phyloP scores from a whole-genome alignment of 2,113 vertebrate species.

The Platysteira castanea region DNA sequence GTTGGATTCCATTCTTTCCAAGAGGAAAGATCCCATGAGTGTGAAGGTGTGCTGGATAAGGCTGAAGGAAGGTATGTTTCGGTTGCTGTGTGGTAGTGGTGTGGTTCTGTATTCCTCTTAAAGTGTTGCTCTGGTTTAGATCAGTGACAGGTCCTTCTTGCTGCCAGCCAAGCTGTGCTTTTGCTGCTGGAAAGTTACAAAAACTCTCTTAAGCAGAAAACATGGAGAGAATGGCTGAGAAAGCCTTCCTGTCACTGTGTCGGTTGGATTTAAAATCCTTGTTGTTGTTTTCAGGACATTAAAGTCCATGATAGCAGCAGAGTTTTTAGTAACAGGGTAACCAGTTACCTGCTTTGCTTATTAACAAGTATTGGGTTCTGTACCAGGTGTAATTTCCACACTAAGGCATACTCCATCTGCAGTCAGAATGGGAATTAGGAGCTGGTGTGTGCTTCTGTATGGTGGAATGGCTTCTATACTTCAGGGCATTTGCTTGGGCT shows the following conservation, averaged over 20 bases:
- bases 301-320: neutral
- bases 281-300: neutral
- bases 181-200: neutral
- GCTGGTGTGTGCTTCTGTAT: neutral
- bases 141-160: neutral
- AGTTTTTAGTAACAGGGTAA: neutral
- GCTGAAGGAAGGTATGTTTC: neutral
- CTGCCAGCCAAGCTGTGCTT: neutral
- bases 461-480: neutral
- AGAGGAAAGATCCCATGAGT: neutral
- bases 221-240: neutral
- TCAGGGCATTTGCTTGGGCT: fast-evolving
- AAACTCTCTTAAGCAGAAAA: neutral
- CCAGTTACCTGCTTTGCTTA: neutral
- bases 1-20: neutral
- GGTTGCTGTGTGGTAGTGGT: neutral
- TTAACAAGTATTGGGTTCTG: neutral
- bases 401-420: neutral
- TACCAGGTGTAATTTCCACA: neutral
- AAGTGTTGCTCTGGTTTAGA: neutral
- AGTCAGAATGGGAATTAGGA: neutral
- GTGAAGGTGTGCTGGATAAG: neutral
- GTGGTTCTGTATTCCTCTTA: neutral
- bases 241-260: neutral
- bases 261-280: neutral